phyloP scores from a whole-genome alignment of 2,797 vertebrate genomes.

The Neomorphus geoffroyi region DNA sequence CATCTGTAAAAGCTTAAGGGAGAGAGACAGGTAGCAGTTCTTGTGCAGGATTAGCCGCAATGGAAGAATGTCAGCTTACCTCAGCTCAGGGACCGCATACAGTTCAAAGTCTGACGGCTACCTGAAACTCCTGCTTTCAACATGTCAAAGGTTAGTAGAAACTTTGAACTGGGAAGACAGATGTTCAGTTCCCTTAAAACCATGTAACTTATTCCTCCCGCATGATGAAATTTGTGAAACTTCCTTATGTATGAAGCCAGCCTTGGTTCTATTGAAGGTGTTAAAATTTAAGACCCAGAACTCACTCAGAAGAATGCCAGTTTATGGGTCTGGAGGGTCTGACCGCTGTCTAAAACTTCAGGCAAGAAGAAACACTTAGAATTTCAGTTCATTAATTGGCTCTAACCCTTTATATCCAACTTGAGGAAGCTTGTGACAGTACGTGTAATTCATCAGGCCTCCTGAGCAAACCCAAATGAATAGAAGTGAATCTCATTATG shows the following conservation, averaged over 20 bases:
- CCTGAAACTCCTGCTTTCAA: not conserved
- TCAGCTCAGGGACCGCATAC: not conserved
- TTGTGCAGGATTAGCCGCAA: not conserved
- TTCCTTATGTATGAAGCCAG: not conserved
- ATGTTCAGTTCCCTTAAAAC: not conserved
- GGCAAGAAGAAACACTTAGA: not conserved
- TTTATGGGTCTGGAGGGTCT: not conserved
- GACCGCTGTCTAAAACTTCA: not conserved
- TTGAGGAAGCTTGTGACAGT: not conserved
- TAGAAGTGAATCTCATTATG: slow-evolving; percentile 9
- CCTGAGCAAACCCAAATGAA: not conserved
- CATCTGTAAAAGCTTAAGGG: not conserved
- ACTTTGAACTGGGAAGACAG: not conserved
- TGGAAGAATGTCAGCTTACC: not conserved
- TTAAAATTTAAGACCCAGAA: not conserved
- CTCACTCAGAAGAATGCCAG: not conserved
- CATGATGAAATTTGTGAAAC: not conserved
- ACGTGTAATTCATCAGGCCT: not conserved
- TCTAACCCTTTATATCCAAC: not conserved
- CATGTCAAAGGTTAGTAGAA: not conserved
- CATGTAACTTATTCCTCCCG: not conserved
- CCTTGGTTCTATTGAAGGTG: not conserved
- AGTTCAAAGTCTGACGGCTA: not conserved
- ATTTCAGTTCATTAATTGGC: not conserved
- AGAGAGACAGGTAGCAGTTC: not conserved